Evolutionary conservation across 2,888 invertebrate species (phyloP).

Genomic region (Cerastis rubricosa): DNA sequence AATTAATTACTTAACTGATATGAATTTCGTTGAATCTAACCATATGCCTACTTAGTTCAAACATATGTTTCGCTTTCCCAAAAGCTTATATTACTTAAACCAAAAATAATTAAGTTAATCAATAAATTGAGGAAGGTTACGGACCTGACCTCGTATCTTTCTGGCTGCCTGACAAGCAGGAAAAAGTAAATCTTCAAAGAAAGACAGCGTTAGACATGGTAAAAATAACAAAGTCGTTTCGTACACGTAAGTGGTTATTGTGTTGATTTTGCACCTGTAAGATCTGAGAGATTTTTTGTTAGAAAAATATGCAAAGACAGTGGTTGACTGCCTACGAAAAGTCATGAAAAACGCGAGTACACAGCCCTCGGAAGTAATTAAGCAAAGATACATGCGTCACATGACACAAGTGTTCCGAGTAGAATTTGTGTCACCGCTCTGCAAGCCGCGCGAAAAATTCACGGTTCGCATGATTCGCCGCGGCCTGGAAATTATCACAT

Average conservation of each 20-base stretch:
- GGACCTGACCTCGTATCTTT: slow-evolving; percentile 16
- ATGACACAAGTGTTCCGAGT: slow-evolving; percentile 20
- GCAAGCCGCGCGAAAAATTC: slow-evolving; percentile 36
- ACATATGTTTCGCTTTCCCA: neutral
- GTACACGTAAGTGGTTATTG: neutral
- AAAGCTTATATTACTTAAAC: neutral
- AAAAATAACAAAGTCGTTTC: slow-evolving; percentile 1
- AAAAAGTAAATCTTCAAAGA: slow-evolving; percentile 35
- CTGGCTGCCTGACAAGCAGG: slow-evolving; percentile 26
- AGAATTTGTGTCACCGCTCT: slow-evolving; percentile 43
- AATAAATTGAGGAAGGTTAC: slow-evolving; percentile 32
- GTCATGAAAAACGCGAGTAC: slow-evolving; percentile 36
- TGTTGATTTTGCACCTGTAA: slow-evolving; percentile 9
- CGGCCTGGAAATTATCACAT: slow-evolving; percentile 39
- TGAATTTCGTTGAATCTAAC: neutral
- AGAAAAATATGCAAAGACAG: neutral
- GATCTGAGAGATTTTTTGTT: neutral
- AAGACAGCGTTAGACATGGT: neutral
- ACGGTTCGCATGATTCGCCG: slow-evolving; percentile 17
- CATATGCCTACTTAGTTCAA: neutral
- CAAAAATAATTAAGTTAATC: slow-evolving; percentile 24
- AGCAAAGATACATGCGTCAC: slow-evolving; percentile 46
- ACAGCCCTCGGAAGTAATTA: slow-evolving; percentile 48
- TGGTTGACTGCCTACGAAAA: slow-evolving; percentile 1
- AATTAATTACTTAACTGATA: slow-evolving; percentile 36